Percentiles rank a stretch among this genome's conserved stretches.
These are phyloP conservation scores for Pheosia tremula DNA, from an alignment of 2,888 invertebrate species.

Conservation along the genomic window DNA sequence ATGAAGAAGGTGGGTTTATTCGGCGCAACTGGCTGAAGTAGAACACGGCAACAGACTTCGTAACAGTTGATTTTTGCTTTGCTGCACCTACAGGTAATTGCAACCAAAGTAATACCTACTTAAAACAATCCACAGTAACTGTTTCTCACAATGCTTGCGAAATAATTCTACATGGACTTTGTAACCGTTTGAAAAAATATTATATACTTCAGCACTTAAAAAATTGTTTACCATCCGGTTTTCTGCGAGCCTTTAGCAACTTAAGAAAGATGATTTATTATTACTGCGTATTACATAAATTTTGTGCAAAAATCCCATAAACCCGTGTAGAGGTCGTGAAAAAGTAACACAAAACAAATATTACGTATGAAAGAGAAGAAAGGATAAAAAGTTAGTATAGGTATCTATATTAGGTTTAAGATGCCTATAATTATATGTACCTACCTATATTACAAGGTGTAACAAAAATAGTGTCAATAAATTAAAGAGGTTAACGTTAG, in stretches of 20 bases:
- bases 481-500: too few relatives aligned
- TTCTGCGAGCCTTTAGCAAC: background rate
- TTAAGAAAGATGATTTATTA: background rate
- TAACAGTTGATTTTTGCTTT: slow-evolving; percentile 30
- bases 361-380: background rate
- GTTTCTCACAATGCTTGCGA: too few relatives aligned
- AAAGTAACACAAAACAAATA: background rate
- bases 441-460: too few relatives aligned
- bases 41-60: slow-evolving; percentile 41
- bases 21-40: slow-evolving; percentile 34
- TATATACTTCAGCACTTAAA: too few relatives aligned
- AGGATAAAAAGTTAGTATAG: background rate
- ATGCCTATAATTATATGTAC: too few relatives aligned
- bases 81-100: background rate
- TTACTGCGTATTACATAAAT: background rate
- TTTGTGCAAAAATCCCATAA: background rate
- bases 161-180: too few relatives aligned
- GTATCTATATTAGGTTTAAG: too few relatives aligned
- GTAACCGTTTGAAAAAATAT: too few relatives aligned
- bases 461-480: too few relatives aligned
- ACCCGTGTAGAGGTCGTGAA: background rate
- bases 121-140: too few relatives aligned
- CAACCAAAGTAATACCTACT: background rate
- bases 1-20: slow-evolving; percentile 47
- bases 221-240: background rate